Conservation (phyloP, 2,113 vertebrate genomes). For the Silurus meridionalis region DNA sequence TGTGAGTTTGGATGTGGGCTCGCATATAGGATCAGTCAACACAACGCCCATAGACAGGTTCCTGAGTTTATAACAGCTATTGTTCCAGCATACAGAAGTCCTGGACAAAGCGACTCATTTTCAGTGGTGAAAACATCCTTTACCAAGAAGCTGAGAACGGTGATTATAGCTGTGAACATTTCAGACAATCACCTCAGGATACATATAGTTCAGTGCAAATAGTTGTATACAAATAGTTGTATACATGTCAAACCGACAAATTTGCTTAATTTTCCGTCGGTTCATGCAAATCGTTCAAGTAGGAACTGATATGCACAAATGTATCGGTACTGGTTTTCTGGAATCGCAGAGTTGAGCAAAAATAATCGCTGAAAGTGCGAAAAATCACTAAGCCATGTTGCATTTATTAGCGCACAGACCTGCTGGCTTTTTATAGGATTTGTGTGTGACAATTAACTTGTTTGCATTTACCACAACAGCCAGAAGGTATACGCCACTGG, state of each 20-base stretch:
- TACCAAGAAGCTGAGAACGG: background rate
- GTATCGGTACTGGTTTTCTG: too few species aligned
- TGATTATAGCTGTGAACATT: background rate
- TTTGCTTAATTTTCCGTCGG: too few species aligned
- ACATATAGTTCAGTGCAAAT: background rate
- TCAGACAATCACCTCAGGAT: background rate
- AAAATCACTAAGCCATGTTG: background rate
- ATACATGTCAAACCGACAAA: too few species aligned
- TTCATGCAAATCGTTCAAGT: too few species aligned
- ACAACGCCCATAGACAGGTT: slow-evolving; percentile 12
- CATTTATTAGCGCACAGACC: background rate
- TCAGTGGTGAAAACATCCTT: background rate
- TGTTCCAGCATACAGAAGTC: background rate
- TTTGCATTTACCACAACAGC: background rate
- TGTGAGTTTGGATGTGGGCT: slow-evolving; percentile 20
- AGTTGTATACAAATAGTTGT: background rate
- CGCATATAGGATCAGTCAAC: background rate
- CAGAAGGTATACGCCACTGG: too few species aligned
- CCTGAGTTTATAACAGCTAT: slow-evolving; percentile 18
- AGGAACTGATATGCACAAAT: too few species aligned
- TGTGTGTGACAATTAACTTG: background rate
- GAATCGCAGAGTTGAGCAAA: background rate
- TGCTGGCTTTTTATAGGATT: background rate
- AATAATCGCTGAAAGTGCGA: background rate
- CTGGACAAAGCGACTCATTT: background rate